phyloP scores from a whole-genome alignment of 2,797 vertebrate species.

The Tapirus indicus region DNA sequence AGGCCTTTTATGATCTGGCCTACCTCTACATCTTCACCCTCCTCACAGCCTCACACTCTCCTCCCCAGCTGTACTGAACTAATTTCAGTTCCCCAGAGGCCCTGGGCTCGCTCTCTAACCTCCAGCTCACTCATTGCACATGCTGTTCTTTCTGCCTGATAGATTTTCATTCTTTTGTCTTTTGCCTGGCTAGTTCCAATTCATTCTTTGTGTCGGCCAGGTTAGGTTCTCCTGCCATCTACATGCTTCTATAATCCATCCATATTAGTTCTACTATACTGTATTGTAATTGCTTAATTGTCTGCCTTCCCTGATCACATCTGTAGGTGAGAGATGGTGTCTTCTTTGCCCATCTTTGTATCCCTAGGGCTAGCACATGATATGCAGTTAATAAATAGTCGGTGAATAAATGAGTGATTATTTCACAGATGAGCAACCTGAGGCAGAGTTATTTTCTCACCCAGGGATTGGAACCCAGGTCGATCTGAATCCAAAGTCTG shows the following conservation, averaged over 20 bases:
- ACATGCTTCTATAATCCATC: not conserved
- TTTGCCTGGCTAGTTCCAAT: constrained; percentile 3
- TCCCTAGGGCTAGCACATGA: not conserved
- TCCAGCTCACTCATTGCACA: constrained; percentile 29
- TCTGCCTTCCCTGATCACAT: constrained; percentile 50
- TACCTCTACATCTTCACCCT: not conserved
- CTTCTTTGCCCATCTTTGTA: constrained; percentile 16
- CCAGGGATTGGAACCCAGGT: not conserved
- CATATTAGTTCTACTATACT: not conserved
- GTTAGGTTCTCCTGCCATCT: constrained; percentile 20
- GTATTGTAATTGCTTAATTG: constrained; percentile 50
- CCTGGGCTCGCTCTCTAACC: not conserved
- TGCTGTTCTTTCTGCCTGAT: constrained; percentile 26
- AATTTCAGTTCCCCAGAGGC: constrained; percentile 45
- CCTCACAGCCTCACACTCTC: not conserved
- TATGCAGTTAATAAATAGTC: constrained; percentile 56
- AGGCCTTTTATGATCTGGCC: constrained; percentile 9
- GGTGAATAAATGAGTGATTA: constrained; percentile 51
- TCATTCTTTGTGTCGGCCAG: not conserved
- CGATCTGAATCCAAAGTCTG: not conserved
- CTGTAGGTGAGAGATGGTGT: constrained; percentile 6
- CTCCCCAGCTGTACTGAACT: constrained; percentile 16
- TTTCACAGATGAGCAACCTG: constrained; percentile 50
- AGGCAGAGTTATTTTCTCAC: constrained; percentile 48
- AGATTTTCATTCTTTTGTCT: constrained; percentile 28